A percentile compares a stretch with the other conserved stretches of the same genome.
These are phyloP conservation scores for Diorhabda carinulata DNA, from an alignment of 1,140 invertebrate species.

Conservation along the genomic window DNA sequence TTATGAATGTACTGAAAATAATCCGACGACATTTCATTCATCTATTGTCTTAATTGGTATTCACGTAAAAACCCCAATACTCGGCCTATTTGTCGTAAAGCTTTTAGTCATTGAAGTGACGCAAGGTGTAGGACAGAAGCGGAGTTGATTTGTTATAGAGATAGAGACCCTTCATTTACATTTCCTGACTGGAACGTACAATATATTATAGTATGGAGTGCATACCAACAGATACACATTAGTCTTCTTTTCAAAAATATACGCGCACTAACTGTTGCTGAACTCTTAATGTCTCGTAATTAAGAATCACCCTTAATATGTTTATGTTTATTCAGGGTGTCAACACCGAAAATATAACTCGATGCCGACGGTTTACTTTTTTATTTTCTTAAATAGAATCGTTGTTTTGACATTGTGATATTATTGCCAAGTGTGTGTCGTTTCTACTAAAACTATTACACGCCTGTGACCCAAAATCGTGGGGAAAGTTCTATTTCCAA, in stretches of 20 bases:
- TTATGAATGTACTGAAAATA: too few relatives aligned
- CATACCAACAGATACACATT: not conserved
- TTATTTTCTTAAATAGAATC: not conserved
- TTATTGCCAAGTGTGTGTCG: not conserved
- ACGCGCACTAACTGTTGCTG: not conserved
- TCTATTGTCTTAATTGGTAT: too few relatives aligned
- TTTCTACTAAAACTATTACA: not conserved
- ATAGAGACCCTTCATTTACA: not conserved
- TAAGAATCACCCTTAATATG: not conserved
- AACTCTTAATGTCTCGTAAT: slow-evolving; percentile 2
- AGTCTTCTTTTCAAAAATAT: not conserved
- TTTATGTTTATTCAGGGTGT: not conserved
- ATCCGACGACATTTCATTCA: too few relatives aligned
- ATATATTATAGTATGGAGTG: not conserved
- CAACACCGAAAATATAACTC: not conserved
- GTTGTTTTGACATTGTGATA: slow-evolving; percentile 1
- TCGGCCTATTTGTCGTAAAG: not conserved
- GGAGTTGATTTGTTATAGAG: not conserved
- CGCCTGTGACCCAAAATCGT: not conserved
- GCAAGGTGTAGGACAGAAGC: not conserved
- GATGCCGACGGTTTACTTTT: not conserved
- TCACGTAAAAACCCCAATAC: too few relatives aligned
- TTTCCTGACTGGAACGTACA: slow-evolving; percentile 2
- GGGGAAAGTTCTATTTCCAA: too few relatives aligned
- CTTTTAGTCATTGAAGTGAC: not conserved